Evolutionary conservation across 2,888 invertebrate species (phyloP), one percentile per base, ranked within the genome.

Genomic region (Exocentrus adspersus): DNA sequence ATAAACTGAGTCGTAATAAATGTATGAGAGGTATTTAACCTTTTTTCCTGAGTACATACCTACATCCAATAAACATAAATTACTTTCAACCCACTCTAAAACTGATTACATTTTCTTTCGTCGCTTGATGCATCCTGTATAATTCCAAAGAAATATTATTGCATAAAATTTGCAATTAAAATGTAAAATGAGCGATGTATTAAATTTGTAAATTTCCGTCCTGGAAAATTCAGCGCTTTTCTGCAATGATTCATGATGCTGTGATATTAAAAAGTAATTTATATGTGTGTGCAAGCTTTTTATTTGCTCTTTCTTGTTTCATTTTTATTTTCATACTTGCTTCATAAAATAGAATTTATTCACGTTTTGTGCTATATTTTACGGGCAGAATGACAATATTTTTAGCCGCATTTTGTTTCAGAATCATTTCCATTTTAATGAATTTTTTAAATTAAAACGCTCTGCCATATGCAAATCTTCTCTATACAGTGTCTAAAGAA

Each of bases 241-340:
- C 79, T 72, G 77, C 77, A 78, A 80, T 81, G 81, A 81, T 81
- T 81, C 81, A 81, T 81, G 79, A 77, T 77, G 77, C 78, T 78
- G 80, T 76, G 80, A 81, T 82, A 81, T 81, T 81, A 81, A 81
- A 81, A 81, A 81, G 81, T 81, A 80, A 81, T 81, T 81, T 81
- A 81, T 81, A 80, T 80, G 80, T 79, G 80, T 77, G 80, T 77
- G 79, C 74, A 68, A 69, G 77, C 78, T 76, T 78, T 79, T 79
- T 77, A 76, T 76, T 74, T 73, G 73, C 74, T 69, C 65, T 76
- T 75, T 74, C 74, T 76, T 75, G 72, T 76, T 77, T 76, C 75
- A 67, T 75, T 76, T 76, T 76, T 77, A 75, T 78, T 76, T 77
- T 75, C 75, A 68, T 76, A 75, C 73, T 77, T 77, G 77, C 77